Conservation (phyloP, 2,888 invertebrate genomes). For the Acrocyrtus sp. region DNA sequence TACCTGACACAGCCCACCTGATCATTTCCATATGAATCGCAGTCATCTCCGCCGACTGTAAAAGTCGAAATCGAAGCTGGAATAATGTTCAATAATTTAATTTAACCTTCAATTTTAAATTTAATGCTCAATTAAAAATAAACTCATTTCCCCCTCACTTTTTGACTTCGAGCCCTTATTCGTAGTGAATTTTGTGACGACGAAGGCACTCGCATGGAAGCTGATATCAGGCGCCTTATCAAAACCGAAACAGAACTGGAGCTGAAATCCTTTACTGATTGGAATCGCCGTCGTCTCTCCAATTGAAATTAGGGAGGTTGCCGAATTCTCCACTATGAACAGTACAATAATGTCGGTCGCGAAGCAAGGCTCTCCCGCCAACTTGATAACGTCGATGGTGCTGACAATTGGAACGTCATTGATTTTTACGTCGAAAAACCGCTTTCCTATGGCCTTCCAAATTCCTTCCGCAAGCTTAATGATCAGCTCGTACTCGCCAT, state of each 20-base stretch:
- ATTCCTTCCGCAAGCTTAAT: no score
- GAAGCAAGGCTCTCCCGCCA: neutral
- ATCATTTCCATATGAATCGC: no score
- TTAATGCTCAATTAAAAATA: no score
- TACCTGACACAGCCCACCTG: no score
- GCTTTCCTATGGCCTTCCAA: no score
- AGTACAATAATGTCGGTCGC: neutral
- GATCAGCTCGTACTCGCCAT: no score
- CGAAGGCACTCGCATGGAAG: neutral
- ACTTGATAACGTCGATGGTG: neutral
- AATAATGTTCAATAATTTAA: no score
- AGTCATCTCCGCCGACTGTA: no score
- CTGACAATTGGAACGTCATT: neutral
- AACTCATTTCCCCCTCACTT: no score
- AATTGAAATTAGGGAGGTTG: neutral
- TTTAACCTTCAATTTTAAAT: no score
- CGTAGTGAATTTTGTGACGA: neutral
- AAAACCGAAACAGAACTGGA: neutral
- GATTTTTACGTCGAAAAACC: neutral
- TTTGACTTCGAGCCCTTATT: no score
- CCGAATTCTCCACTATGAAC: neutral
- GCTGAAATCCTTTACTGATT: neutral
- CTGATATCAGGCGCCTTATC: neutral
- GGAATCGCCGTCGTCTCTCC: neutral
- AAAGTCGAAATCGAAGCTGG: no score